Base-by-base conservation (phyloP, 2,888 invertebrate species). In the Melieria crassipennis region DNA sequence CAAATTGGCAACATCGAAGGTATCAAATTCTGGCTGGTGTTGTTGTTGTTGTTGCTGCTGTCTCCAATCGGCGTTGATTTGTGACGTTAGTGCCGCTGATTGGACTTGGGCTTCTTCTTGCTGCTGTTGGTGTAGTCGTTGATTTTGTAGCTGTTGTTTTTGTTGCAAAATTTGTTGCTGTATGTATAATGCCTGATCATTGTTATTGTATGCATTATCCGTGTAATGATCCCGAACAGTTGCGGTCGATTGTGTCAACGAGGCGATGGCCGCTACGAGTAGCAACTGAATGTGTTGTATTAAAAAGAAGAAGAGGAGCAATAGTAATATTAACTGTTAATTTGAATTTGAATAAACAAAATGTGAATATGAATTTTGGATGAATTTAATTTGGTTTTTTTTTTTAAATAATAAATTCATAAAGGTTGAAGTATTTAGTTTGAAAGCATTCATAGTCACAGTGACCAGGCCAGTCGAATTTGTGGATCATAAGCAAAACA, bases 1-100 rank as follows among this genome's bases (percentile, higher is more conserved):
- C 13, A 58, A 65, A 69, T 70, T 70, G 65, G 70, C 65, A 46
- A 65, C 60, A 65, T 65, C 65, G 46, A 72, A 62, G 45, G 67
- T 50, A 45, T 68, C 65, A 45, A 67, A 58, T 10, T 61, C 43
- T 16, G 56, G 50, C 43, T 62, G 65, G 4, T 16, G 46, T 7
- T 69, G 46, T 5, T 52, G 62, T 50, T 48, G 4, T 10, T 48
- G 7, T 10, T 47, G 45, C 7, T 58, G 57, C 30, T 47, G n/a
- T 11, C 50, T 50, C 11, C 11, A 10, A 13, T 6, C 13, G 52
- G 11, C 13, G 52, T 52, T 52, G 52, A n/a, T 52, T 52, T 52
- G 52, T 52, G 13, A n/a, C 13, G 13, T 52, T 52, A 3, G 30
- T 30, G 30, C 30, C 30, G 30, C 30, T 30, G 30, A 30, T 30